Percentiles rank a stretch among this genome's conserved stretches.
phyloP scores from a whole-genome alignment of 2,888 invertebrate species.

The Trissonchulus sp. region DNA sequence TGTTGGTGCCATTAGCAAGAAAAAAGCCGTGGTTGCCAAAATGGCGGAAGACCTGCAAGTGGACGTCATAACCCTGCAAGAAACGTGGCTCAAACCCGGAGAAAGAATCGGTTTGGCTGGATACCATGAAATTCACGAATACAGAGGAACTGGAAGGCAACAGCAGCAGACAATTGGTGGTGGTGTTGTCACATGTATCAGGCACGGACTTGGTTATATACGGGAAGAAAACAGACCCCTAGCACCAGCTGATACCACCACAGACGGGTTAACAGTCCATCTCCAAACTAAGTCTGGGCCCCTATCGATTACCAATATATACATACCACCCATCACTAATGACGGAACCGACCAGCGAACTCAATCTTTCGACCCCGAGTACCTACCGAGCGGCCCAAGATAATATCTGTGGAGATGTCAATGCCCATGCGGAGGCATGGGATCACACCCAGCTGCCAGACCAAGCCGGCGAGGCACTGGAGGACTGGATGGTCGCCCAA shows the following conservation, averaged over 20 bases:
- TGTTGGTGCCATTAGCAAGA: not conserved
- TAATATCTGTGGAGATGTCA: slow-evolving; percentile 17
- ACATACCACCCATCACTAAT: slow-evolving; percentile 12
- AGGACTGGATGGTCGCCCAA: slow-evolving; percentile 17
- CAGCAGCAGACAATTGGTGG: slow-evolving; percentile 5
- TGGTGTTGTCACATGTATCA: slow-evolving; percentile 6
- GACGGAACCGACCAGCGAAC: too few relatives aligned
- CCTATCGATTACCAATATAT: slow-evolving; percentile 10
- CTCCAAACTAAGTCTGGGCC: slow-evolving; percentile 1
- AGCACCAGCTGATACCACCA: not conserved
- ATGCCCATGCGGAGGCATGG: slow-evolving; percentile 12
- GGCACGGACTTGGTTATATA: slow-evolving; percentile 2
- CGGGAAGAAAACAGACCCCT: not conserved
- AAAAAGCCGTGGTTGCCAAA: not conserved
- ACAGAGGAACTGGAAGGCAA: too few relatives aligned
- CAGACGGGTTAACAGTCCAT: slow-evolving; percentile 2
- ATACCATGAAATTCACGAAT: too few relatives aligned
- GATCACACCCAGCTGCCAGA: not conserved
- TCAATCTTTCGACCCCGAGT: slow-evolving; percentile 13
- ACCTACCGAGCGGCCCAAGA: slow-evolving; percentile 4
- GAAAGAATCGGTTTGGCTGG: too few relatives aligned
- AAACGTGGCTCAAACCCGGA: too few relatives aligned
- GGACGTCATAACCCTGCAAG: not conserved
- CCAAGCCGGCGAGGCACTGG: slow-evolving; percentile 1
- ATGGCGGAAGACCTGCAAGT: not conserved